Percentiles rank a stretch among this genome's conserved stretches.
phyloP scores from a whole-genome alignment of 2,888 invertebrate species.

The Diogma glabrata region DNA sequence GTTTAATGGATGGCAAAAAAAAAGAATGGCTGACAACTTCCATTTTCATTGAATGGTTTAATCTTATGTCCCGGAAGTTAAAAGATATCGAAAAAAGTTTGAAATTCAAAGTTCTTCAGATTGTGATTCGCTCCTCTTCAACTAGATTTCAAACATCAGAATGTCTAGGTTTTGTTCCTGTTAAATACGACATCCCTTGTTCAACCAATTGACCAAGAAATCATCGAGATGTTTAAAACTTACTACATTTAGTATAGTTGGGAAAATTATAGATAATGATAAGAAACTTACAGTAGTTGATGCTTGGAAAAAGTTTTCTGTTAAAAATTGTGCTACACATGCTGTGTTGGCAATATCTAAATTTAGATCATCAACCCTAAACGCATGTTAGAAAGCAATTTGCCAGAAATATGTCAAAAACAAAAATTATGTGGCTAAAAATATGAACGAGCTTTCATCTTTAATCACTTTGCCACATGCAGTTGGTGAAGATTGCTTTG shows the following conservation, averaged over 20 bases:
- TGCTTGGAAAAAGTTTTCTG: neutral
- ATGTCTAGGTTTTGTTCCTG: neutral
- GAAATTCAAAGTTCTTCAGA: neutral
- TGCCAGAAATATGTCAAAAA: neutral
- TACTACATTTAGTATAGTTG: neutral
- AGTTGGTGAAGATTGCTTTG: no score
- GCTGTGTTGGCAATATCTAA: neutral
- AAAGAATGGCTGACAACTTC: neutral
- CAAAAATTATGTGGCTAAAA: no score
- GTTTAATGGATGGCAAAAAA: neutral
- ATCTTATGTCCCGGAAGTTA: neutral
- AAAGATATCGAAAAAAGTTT: neutral
- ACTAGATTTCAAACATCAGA: neutral
- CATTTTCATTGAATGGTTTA: neutral
- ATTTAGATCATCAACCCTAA: neutral
- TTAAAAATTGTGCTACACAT: neutral
- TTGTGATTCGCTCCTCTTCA: no score
- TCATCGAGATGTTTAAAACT: neutral
- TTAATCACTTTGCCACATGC: no score
- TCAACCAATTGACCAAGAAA: neutral
- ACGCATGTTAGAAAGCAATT: neutral
- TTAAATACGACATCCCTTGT: neutral
- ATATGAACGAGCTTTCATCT: no score
- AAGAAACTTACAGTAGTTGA: neutral
- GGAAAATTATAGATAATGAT: neutral